These are phyloP conservation scores for Drosophila sechellia DNA, from an alignment of 1,140 invertebrate genomes.

Conservation along the genomic window DNA sequence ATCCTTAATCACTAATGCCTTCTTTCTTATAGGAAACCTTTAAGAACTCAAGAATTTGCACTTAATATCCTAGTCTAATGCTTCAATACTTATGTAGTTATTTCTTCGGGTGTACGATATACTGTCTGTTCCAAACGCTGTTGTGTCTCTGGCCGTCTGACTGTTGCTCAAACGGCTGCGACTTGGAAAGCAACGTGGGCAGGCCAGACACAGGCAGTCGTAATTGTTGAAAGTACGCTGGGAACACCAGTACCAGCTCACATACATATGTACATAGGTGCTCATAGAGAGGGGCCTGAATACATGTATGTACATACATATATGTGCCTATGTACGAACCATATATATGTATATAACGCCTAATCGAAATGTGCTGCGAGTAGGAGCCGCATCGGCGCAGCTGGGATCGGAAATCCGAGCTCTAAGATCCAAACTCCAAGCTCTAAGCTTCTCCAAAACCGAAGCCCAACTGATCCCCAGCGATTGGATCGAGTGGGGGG, in stretches of 20 bases:
- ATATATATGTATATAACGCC: conserved; percentile 57
- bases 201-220: conserved; percentile 70
- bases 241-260: conserved; percentile 32
- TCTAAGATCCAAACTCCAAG: conserved; percentile 20
- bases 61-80: too few species aligned
- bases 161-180: conserved; percentile 71
- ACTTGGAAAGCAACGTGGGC: conserved; percentile 67
- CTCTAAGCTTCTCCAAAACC: conserved; percentile 19
- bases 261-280: conserved; percentile 3
- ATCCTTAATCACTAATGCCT: too few species aligned
- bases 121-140: conserved; percentile 40
- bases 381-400: conserved; percentile 51
- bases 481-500: conserved; percentile 1
- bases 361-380: conserved; percentile 75
- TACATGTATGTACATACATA: background rate
- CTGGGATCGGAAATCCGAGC: conserved; percentile 27
- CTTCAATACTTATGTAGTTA: too few species aligned
- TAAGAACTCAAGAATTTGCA: too few species aligned
- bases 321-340: background rate
- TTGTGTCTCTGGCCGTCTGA: conserved; percentile 69
- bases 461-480: conserved; percentile 1
- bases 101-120: conserved; percentile 29
- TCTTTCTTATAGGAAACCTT: background rate
- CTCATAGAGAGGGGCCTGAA: conserved; percentile 27
- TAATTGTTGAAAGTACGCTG: conserved; percentile 80